Conservation (phyloP, 2,888 invertebrate species). For the Bedellia somnulentella region DNA sequence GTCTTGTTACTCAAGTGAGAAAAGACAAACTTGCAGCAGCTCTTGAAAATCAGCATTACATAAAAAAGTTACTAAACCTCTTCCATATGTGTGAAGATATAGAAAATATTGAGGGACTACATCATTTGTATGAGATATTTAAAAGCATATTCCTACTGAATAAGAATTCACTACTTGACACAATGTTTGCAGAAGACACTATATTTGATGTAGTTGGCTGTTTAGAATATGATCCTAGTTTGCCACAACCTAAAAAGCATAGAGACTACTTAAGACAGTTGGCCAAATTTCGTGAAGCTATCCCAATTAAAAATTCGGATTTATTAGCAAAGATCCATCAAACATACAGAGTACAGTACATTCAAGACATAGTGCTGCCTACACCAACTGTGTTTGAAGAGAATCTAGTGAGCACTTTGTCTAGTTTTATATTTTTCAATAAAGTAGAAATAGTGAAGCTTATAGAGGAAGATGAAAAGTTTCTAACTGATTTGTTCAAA, state of each 20-base stretch:
- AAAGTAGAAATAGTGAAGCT: constrained; percentile 99
- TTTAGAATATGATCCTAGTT: constrained; percentile 94
- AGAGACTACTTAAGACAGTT: constrained; percentile 93
- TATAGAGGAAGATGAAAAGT: constrained; percentile 97
- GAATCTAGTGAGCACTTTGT: constrained; percentile 95
- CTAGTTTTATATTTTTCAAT: constrained; percentile 99
- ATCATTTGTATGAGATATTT: constrained; percentile 96
- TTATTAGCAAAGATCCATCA: constrained; percentile 98
- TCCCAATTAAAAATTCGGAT: constrained; percentile 94
- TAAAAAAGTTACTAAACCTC: constrained; percentile 89
- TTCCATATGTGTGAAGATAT: constrained; percentile 98
- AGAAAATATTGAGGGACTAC: constrained; percentile 91
- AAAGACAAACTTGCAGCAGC: constrained; percentile 94
- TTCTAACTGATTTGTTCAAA: constrained; percentile 92
- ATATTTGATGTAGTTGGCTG: constrained; percentile 98
- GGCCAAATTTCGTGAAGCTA: constrained; percentile 89
- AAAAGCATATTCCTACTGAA: constrained; percentile 98
- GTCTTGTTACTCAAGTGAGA: constrained; percentile 83
- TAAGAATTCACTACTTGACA: constrained; percentile 94
- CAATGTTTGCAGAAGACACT: constrained; percentile 95
- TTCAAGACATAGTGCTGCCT: constrained; percentile 97
- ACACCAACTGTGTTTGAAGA: constrained; percentile 99
- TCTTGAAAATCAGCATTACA: constrained; percentile 92
- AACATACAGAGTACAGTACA: constrained; percentile 99
- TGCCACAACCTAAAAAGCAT: constrained; percentile 86